A percentile compares a stretch with the other conserved stretches of the same genome.
Conservation (phyloP, 64 coral and sea anemone species). For the Montipora sp. region DNA sequence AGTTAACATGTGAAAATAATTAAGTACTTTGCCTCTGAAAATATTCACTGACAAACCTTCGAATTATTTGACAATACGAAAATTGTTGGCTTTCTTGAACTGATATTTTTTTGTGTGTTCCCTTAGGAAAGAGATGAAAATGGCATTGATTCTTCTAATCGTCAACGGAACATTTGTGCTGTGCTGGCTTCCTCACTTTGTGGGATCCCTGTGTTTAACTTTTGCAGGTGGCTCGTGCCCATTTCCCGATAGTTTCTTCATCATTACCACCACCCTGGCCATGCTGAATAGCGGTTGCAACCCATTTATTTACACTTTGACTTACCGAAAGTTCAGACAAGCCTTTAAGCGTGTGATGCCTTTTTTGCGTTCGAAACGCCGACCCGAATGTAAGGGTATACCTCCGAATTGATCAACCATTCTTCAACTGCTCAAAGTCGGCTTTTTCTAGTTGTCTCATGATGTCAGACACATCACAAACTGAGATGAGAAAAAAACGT, state of each 20-base stretch:
- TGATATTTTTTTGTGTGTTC: not conserved
- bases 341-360: constrained; percentile 23
- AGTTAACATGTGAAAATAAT: too few relatives aligned
- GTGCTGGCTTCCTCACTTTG: constrained; percentile 71
- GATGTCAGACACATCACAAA: too few relatives aligned
- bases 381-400: not conserved
- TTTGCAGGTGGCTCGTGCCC: constrained; percentile 52
- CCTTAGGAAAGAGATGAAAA: constrained; percentile 66
- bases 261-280: constrained; percentile 68
- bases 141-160: constrained; percentile 56
- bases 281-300: constrained; percentile 81
- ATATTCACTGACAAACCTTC: too few relatives aligned
- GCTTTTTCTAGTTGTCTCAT: not conserved
- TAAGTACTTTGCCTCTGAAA: too few relatives aligned
- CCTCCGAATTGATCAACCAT: not conserved
- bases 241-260: constrained; percentile 68
- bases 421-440: not conserved
- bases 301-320: constrained; percentile 63
- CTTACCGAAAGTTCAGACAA: constrained; percentile 52
- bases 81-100: not conserved
- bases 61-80: too few relatives aligned
- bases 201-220: constrained; percentile 65
- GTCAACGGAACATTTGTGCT: constrained; percentile 64
- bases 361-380: not conserved
- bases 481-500: too few relatives aligned